Conservation (phyloP, 2,113 vertebrate genomes). For the Thinocorus orbignyianus region DNA sequence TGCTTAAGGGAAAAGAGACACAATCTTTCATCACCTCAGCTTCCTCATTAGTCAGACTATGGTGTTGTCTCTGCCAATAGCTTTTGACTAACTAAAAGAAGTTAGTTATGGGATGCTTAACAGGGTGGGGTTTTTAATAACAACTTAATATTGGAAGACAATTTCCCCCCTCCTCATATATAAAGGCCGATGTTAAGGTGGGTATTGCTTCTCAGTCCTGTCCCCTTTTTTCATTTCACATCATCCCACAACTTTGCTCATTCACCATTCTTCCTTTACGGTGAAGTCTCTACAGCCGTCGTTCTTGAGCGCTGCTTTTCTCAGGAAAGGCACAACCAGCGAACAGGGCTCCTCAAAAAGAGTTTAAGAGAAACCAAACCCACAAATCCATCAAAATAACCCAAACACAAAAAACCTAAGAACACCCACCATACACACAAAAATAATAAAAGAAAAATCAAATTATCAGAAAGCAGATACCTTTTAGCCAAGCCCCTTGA, state of each 20-base stretch:
- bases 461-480: not conserved
- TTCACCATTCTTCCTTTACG: not conserved
- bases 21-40: not conserved
- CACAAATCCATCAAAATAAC: not conserved
- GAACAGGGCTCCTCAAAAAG: not conserved
- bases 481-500: not conserved
- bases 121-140: not conserved
- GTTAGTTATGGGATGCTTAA: not conserved
- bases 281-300: rapidly evolving
- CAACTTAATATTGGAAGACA: not conserved
- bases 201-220: not conserved
- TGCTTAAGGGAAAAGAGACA: not conserved
- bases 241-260: not conserved
- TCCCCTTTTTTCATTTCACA: not conserved
- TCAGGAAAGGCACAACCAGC: not conserved
- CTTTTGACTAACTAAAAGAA: not conserved
- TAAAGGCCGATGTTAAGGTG: no score
- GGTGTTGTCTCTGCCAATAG: not conserved
- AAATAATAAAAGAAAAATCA: not conserved
- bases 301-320: not conserved
- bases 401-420: not conserved
- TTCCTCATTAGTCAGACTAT: not conserved
- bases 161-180: no score
- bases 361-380: not conserved
- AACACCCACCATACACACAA: not conserved